Base-by-base conservation (phyloP, 2,888 invertebrate genomes). In the Glyphotaelius pellucidus region DNA sequence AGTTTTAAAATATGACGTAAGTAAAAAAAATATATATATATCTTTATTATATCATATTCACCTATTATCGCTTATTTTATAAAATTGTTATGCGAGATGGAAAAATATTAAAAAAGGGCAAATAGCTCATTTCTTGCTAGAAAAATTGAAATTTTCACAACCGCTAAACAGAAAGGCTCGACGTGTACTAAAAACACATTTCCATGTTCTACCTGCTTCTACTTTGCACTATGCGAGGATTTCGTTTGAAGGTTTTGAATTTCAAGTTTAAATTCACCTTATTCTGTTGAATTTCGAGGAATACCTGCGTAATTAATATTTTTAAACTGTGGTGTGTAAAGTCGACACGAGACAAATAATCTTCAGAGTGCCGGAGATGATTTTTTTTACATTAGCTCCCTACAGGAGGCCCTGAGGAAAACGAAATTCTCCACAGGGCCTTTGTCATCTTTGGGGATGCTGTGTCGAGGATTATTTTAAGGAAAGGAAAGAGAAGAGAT, bases 181-280 rank as follows among this genome's bases (percentile, higher is more conserved):
- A 25, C 30, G 85, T 31, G 14, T 85, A 85, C 42, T 47, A 42
- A 85, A 85, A 85, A 85, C 85, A 42, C 42, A 85, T 85, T 85
- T 30, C 85, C 85, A 42, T 85, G 38, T 42, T 42, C 47, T 85
- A 42, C 47, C 25, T 67, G 5, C 67, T 67, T 67, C 7, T 67
- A 5, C 25, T n/a, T 12, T 12, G 38, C 47, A 42, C 42, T 42
- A 38, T n/a, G 42, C 12, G 85, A 85, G n/a, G 38, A 47, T 19
- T 35, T 38, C 14, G 85, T 85, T 85, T 85, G 85, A 85, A 47
- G n/a, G 42, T 83, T 83, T 35, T 83, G 35, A 83, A 32, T 32
- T 19, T 83, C 83, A 83, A 4, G 83, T 83, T 83, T 25, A 83
- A 32, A 83, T 35, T 31, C 35, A n/a, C 83, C n/a, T 31, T 83